Percentiles rank a stretch among this genome's conserved stretches.
phyloP scores from a whole-genome alignment of 53 echinoderm and acorn worm genomes.

The Mesocentrotus franciscanus region DNA sequence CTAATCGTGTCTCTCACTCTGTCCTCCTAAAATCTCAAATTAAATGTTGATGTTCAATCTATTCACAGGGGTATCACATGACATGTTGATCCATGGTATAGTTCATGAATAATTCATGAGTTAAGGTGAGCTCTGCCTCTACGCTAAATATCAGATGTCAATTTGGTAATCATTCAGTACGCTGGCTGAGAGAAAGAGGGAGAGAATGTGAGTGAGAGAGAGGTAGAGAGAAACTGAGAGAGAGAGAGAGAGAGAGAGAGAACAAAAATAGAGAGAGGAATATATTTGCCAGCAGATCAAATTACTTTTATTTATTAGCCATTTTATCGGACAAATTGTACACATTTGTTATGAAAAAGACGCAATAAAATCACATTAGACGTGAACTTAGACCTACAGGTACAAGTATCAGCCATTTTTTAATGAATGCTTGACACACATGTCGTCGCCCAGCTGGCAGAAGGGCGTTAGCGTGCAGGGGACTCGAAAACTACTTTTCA shows the following conservation, averaged over 20 bases:
- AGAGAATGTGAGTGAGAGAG: background rate
- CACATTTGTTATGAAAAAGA: no score
- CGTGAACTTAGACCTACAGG: no score
- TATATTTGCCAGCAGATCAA: background rate
- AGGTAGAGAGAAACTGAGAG: background rate
- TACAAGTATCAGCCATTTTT: no score
- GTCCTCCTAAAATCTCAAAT: background rate
- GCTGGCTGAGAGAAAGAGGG: background rate
- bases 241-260: background rate
- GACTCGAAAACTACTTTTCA: no score
- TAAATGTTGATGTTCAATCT: constrained; percentile 35
- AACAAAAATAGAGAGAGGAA: background rate
- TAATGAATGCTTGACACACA: no score
- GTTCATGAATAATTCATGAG: constrained; percentile 25
- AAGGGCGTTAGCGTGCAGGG: no score
- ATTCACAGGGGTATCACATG: constrained; percentile 23
- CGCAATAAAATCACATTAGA: no score
- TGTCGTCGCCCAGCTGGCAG: no score
- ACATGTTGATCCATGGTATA: background rate
- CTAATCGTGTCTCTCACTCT: background rate
- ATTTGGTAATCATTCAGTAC: background rate
- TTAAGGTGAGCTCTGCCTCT: background rate
- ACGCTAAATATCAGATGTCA: background rate
- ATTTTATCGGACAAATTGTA: background rate
- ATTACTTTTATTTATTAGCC: background rate